A percentile compares a stretch with the other conserved stretches of the same genome.
Conservation (phyloP, 2,888 invertebrate species). For the Microchrysa polita region DNA sequence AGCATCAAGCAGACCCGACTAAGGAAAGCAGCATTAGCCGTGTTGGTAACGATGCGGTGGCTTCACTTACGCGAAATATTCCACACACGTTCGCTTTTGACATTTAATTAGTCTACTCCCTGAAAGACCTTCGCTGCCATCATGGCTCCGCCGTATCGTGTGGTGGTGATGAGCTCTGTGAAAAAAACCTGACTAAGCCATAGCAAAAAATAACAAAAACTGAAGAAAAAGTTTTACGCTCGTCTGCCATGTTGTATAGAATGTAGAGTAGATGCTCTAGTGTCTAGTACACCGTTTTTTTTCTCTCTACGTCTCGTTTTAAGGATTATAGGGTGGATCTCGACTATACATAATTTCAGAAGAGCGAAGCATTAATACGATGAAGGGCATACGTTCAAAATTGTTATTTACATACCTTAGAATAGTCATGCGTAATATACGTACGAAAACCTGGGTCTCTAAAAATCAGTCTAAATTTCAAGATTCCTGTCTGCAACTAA, state of each 20-base stretch:
- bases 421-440: too few relatives aligned
- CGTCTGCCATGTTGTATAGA: constrained; percentile 4
- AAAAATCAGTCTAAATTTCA: too few relatives aligned
- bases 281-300: background rate
- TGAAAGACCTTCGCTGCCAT: constrained; percentile 5
- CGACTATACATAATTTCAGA: too few relatives aligned
- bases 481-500: too few relatives aligned
- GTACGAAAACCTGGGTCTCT: too few relatives aligned
- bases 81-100: constrained; percentile 51
- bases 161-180: constrained; percentile 24
- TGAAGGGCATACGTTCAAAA: too few relatives aligned
- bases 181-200: constrained; percentile 23
- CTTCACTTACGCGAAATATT: constrained; percentile 45
- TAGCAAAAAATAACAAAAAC: constrained; percentile 9
- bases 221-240: constrained; percentile 36
- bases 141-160: background rate
- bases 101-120: constrained; percentile 51
- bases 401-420: too few relatives aligned
- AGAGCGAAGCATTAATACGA: too few relatives aligned
- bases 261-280: constrained; percentile 18
- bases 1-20: constrained; percentile 22
- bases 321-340: too few relatives aligned
- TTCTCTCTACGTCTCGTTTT: too few relatives aligned
- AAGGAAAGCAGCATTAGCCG: constrained; percentile 12
- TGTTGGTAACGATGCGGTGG: constrained; percentile 21